A percentile compares a stretch with the other conserved stretches of the same genome.
Conservation (phyloP, 2,888 invertebrate species). For the Eucriotettix oculatus region DNA sequence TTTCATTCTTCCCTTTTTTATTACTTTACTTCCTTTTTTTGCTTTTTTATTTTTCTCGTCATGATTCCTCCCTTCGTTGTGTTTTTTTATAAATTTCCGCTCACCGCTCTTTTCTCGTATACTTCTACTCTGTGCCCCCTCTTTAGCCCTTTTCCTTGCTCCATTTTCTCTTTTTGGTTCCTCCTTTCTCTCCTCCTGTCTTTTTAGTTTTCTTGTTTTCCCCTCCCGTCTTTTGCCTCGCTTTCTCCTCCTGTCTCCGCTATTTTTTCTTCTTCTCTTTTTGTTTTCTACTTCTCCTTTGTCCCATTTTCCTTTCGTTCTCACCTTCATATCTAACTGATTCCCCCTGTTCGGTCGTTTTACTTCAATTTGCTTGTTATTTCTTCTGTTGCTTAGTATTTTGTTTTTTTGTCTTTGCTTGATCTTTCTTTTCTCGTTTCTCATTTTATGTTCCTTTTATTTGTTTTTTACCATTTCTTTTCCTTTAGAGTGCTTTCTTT, state of each 20-base stretch:
- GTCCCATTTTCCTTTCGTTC: too few species aligned
- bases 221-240: not conserved
- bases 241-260: not conserved
- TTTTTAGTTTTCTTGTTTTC: not conserved
- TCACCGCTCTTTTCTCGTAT: conserved; percentile 8
- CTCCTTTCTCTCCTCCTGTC: not conserved
- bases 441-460: not conserved
- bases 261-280: not conserved
- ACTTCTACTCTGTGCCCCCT: not conserved
- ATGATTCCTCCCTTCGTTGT: conserved; percentile 10
- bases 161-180: not conserved
- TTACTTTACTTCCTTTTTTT: conserved; percentile 17
- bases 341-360: too few species aligned
- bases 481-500: too few species aligned
- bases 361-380: too few species aligned
- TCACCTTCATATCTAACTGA: too few species aligned
- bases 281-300: too few species aligned
- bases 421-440: not conserved
- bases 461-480: not conserved
- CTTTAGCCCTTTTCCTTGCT: not conserved
- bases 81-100: conserved; percentile 5
- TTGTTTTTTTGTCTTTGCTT: not conserved
- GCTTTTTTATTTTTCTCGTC: conserved; percentile 10
- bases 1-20: not conserved
- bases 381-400: not conserved